phyloP scores from a whole-genome alignment of 2,797 vertebrate species.

The Gorsachius magnificus region DNA sequence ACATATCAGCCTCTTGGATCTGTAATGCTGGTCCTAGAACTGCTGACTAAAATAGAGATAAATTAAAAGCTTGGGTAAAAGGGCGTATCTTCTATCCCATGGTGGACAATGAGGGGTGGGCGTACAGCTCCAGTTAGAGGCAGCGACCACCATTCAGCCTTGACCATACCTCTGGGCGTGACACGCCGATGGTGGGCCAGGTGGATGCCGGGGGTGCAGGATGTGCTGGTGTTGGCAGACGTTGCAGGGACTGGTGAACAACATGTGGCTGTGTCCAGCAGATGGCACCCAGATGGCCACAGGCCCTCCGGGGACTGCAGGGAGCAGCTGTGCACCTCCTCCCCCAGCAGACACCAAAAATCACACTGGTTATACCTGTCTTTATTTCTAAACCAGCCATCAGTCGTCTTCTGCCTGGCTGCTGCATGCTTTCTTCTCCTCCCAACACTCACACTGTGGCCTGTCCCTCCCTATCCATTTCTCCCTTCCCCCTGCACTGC shows the following conservation, averaged over 20 bases:
- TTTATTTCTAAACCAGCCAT: not conserved
- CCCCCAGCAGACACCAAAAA: not conserved
- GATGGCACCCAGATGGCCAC: accelerated
- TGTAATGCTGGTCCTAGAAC: not conserved
- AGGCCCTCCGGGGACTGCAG: not conserved
- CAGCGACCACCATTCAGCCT: not conserved
- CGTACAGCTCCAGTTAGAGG: not conserved
- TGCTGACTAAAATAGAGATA: not conserved
- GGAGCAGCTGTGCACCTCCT: not conserved
- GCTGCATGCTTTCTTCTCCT: not conserved
- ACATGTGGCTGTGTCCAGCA: accelerated
- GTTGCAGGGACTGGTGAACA: too few species aligned
- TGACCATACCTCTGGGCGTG: too few species aligned
- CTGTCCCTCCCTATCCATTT: not conserved
- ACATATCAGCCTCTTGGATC: not conserved
- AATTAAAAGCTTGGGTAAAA: not conserved
- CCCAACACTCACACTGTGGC: not conserved
- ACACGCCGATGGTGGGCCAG: accelerated
- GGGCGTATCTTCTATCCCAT: accelerated
- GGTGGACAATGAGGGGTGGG: not conserved
- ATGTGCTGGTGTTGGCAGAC: not conserved
- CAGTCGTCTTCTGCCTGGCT: not conserved
- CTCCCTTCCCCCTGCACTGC: not conserved
- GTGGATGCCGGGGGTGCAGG: accelerated
- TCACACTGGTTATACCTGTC: not conserved